Conservation (phyloP, 2,113 vertebrate species). For the Scortum barcoo region DNA sequence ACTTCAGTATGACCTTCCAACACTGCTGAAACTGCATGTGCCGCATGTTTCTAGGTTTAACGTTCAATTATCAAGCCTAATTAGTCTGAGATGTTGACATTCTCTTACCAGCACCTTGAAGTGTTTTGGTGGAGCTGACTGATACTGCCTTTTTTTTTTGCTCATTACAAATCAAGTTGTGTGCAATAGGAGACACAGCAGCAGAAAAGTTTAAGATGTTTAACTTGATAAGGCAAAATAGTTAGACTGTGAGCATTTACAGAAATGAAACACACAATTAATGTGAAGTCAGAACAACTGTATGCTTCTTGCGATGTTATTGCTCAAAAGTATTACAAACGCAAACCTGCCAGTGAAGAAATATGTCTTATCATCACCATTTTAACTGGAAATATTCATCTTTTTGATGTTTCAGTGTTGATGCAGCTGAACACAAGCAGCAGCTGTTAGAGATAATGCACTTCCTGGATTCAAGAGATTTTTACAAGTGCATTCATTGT, state of each 20-base stretch:
- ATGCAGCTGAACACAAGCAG: background rate
- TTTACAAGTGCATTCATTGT: background rate
- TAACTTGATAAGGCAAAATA: background rate
- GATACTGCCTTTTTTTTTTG: background rate
- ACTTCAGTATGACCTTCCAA: conserved; percentile 10
- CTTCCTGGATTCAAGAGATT: background rate
- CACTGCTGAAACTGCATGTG: conserved; percentile 4
- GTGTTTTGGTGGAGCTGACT: background rate
- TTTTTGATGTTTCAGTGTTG: background rate
- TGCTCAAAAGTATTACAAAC: background rate
- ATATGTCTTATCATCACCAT: background rate
- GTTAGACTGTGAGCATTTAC: background rate
- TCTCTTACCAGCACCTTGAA: background rate
- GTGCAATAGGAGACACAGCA: background rate
- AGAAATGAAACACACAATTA: background rate
- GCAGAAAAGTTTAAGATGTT: background rate
- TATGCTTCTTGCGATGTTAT: background rate
- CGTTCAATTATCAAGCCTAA: background rate
- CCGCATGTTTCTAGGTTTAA: background rate
- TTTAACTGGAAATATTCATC: background rate
- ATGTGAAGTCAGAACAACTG: background rate
- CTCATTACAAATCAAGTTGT: background rate
- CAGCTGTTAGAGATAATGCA: background rate
- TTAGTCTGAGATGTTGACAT: background rate
- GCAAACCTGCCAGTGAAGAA: background rate